Evolutionary conservation across 2,888 invertebrate species (phyloP), one percentile per base, ranked within the genome.

Genomic region (Cataglyphis albicans): DNA sequence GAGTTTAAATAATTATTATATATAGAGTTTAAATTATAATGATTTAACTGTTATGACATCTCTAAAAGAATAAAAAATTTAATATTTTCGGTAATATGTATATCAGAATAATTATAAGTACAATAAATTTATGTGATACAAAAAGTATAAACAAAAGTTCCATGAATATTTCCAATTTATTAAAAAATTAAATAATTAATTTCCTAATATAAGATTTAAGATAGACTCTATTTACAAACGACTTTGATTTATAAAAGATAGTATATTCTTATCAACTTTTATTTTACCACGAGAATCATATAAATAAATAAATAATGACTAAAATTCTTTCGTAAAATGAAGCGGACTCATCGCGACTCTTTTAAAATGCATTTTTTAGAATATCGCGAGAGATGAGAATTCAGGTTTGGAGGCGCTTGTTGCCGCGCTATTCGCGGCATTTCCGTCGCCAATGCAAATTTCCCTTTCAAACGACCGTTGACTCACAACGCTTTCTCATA

Each of bases 391-490:
- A 67, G 10, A 29, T 21, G 21, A 21, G 21, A 57, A 76, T 76
- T 67, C 41, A 55, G 15, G 55, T 38, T 25, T 35, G 64, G 32
- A 32, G 38, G 65, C 68, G 67, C 9, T 38, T 21, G 55, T 12
- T 35, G 10, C 18, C 59, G 38, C 44, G 63, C 32, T 64, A 64
- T 52, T 64, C 48, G 10, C 29, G 68, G 76, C 15, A 76, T 76
- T 76, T 67, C 68, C 76, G 76, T 44, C 18, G 59, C 59, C 57
- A 10, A 80, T 59, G 78, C 29, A 61, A 81, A 81, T 76, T 76
- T 76, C 25, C 3, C 48, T 3, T 25, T 76, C n/a, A 2, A 59
- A 48, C 59, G 35, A 10, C 29, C 9, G 38, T 74, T 81, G 38
- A 74, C 41, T 21, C 18, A 52, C 29, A 15, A 35, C 18, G 25